Evolutionary conservation across 2,888 invertebrate species (phyloP).

Genomic region (Cosmia pyralina): DNA sequence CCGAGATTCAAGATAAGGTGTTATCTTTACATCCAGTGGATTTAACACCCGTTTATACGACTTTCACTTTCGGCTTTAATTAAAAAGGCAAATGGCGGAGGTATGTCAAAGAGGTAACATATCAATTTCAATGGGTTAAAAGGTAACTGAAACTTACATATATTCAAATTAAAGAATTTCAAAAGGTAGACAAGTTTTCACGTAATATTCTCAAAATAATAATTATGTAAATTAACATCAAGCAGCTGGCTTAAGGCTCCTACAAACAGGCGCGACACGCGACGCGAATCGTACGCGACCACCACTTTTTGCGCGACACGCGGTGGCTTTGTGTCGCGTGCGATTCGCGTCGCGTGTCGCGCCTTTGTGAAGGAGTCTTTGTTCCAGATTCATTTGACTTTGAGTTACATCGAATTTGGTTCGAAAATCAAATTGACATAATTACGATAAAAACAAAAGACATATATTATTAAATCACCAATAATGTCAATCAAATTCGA

Average conservation of each 20-base stretch:
- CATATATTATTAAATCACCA: not conserved
- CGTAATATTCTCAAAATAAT: not conserved
- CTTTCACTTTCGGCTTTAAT: slow-evolving; percentile 37
- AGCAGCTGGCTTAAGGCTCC: not conserved
- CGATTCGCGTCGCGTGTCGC: no score
- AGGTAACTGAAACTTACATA: not conserved
- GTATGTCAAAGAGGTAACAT: slow-evolving; percentile 19
- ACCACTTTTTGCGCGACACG: no score
- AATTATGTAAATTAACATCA: not conserved
- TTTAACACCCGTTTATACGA: slow-evolving; percentile 19
- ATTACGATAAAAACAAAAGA: not conserved
- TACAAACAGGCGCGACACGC: no score
- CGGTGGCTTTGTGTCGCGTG: no score
- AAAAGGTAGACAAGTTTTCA: not conserved
- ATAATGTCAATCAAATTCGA: not conserved
- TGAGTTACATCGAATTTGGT: not conserved
- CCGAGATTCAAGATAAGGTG: slow-evolving; percentile 34
- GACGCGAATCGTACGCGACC: no score
- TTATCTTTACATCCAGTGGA: slow-evolving; percentile 20
- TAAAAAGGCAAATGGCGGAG: slow-evolving; percentile 32
- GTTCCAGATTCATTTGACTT: not conserved
- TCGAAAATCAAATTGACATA: not conserved
- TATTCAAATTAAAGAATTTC: not conserved
- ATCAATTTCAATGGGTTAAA: slow-evolving; percentile 27
- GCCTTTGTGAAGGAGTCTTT: no score